phyloP scores from a whole-genome alignment of 2,113 vertebrate genomes.

The Pachypanchax playfairii region DNA sequence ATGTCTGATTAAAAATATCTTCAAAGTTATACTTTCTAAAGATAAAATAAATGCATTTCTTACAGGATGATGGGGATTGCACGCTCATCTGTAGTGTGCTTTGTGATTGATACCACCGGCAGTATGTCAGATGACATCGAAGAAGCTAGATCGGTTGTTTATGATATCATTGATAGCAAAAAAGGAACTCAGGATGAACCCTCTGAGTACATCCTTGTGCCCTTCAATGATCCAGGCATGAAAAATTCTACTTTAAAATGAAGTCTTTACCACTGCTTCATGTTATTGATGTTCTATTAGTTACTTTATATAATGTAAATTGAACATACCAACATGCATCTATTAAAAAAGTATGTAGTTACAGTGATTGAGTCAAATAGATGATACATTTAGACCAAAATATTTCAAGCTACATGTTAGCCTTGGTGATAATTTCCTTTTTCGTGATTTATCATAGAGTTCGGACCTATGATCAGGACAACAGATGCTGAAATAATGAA shows the following conservation, averaged over 20 bases:
- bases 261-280: background rate
- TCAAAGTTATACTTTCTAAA: background rate
- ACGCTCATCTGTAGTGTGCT: slow-evolving; percentile 75
- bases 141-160: slow-evolving; percentile 49
- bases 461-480: slow-evolving; percentile 75
- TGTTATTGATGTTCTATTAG: background rate
- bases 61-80: slow-evolving; percentile 78
- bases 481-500: slow-evolving; percentile 70
- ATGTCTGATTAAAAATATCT: background rate
- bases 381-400: background rate
- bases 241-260: background rate
- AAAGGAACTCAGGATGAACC: slow-evolving; percentile 78
- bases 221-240: slow-evolving; percentile 79
- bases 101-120: slow-evolving; percentile 81
- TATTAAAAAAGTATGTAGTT: too few relatives aligned
- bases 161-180: slow-evolving; percentile 72
- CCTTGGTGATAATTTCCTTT: background rate
- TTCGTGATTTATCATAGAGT: slow-evolving; percentile 44
- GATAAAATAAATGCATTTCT: slow-evolving; percentile 2
- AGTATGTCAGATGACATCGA: slow-evolving; percentile 77
- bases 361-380: background rate
- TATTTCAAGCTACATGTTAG: background rate
- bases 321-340: too few relatives aligned
- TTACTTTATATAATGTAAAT: too few relatives aligned
- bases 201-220: slow-evolving; percentile 80